phyloP scores from a whole-genome alignment of 2,888 invertebrate genomes.

The Lycophotia porphyrea region DNA sequence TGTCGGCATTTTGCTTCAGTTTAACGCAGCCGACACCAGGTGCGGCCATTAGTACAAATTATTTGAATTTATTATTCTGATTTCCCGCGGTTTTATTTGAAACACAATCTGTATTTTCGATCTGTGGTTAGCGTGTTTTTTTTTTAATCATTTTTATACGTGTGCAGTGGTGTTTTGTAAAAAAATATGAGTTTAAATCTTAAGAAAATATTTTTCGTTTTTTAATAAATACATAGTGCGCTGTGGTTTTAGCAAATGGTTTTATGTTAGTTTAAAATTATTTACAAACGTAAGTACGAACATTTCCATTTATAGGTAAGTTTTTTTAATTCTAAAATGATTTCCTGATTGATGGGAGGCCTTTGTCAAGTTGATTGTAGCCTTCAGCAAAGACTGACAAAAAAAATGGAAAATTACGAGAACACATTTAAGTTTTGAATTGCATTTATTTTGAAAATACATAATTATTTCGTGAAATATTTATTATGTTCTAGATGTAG shows the following conservation, averaged over 20 bases:
- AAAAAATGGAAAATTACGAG: not conserved
- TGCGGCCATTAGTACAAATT: slow-evolving; percentile 45
- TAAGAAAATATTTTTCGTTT: slow-evolving; percentile 13
- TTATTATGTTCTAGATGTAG: not conserved
- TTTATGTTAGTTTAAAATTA: slow-evolving; percentile 4
- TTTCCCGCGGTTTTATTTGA: slow-evolving; percentile 28
- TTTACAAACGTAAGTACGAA: slow-evolving; percentile 38
- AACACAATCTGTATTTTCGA: not conserved
- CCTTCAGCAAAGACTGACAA: not conserved
- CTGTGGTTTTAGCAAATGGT: slow-evolving; percentile 19
- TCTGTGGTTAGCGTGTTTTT: slow-evolving; percentile 17
- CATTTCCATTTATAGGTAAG: not conserved
- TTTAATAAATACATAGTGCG: slow-evolving; percentile 20
- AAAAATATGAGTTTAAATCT: slow-evolving; percentile 1
- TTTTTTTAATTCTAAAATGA: not conserved
- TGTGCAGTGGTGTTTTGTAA: not conserved
- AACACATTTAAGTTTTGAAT: not conserved
- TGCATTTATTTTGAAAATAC: not conserved
- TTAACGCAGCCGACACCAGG: slow-evolving; percentile 54
- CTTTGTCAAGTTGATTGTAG: not conserved
- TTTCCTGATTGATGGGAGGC: too few species aligned
- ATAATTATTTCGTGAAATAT: not conserved
- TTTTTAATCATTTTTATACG: not conserved
- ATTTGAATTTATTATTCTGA: slow-evolving; percentile 25
- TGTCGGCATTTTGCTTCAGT: slow-evolving; percentile 67